Conservation (phyloP, 2,888 invertebrate species). For the Lithophane ornitopus region DNA sequence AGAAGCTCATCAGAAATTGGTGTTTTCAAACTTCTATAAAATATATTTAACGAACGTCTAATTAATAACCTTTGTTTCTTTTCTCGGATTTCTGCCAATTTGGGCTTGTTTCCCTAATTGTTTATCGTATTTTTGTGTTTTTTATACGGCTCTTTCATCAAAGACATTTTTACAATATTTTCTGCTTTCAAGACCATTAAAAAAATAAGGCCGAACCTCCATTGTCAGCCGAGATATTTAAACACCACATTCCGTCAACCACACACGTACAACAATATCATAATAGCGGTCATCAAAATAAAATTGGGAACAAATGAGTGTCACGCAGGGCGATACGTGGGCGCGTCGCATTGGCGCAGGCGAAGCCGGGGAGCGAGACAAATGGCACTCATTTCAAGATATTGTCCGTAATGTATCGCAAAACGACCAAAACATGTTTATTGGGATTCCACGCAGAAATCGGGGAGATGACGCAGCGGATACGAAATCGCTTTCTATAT, state of each 20-base stretch:
- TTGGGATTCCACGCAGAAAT: constrained; percentile 67
- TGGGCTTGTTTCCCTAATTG: neutral
- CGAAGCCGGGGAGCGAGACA: constrained; percentile 67
- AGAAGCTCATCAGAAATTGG: neutral
- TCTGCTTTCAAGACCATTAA: neutral
- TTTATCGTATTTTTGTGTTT: neutral
- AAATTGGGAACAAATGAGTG: constrained; percentile 84
- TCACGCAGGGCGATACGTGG: constrained; percentile 71
- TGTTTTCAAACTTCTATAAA: neutral
- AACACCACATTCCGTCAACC: constrained; percentile 51
- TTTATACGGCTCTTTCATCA: neutral
- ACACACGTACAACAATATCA: constrained; percentile 79
- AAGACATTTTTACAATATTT: neutral
- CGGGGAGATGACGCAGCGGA: constrained; percentile 58
- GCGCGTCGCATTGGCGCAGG: constrained; percentile 65
- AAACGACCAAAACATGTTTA: constrained; percentile 75
- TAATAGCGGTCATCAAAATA: constrained; percentile 84
- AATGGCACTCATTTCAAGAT: constrained; percentile 78
- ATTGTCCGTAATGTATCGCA: constrained; percentile 77
- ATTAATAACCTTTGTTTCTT: neutral
- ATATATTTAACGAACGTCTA: neutral
- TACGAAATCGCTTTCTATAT: constrained; percentile 56
- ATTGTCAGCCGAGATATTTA: constrained; percentile 41
- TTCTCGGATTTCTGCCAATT: neutral
- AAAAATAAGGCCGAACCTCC: neutral